Base-by-base conservation (phyloP, 2,888 invertebrate species). In the Ichneumon xanthorius region DNA sequence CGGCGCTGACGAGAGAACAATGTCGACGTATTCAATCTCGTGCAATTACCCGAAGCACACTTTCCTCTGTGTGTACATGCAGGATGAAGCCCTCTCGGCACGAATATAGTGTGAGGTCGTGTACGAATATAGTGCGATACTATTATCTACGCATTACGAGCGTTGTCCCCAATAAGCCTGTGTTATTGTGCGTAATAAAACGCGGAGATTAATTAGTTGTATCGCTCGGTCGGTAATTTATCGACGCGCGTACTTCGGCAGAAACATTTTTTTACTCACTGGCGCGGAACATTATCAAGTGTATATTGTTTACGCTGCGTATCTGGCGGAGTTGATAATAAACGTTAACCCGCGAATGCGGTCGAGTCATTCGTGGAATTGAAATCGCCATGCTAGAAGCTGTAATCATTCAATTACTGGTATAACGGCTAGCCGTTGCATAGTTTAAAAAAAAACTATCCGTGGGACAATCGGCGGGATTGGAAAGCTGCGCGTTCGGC, bases 131-230 rank as follows among this genome's bases (percentile, higher is more conserved):
- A 76, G 14, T 67, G 76, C 67, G 77, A 73, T 86, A 78, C 45
- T 30, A 83, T 86, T 80, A 83, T 86, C 86, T 78, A 55, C 80
- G 77, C 68, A 73, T 86, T 83, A 83, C 86, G 77, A 63, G 65
- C 33, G 55, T 65, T 70, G 86, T 50, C 82, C 85, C 76, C 76
- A 77, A 85, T 85, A 76, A 82, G 76, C 50, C 58, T 37, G 73
- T 45, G 83, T 55, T 61, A 53, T 80, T 73, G 80, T 65, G 77
- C 22, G 75, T 80, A 83, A 77, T 73, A 72, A 63, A 63, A 53
- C 22, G 45, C 76, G 33, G 55, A 48, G 80, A 80, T 85, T 82
- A 82, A 85, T 82, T 82, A 19, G 61, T 61, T 80, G 33, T 67
- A 33, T 71, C 76, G n/a, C 40, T 55, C 65, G 65, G 40, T 67